These are phyloP conservation scores for Lepus europaeus DNA, from an alignment of 2,113 vertebrate species.

Conservation along the genomic window DNA sequence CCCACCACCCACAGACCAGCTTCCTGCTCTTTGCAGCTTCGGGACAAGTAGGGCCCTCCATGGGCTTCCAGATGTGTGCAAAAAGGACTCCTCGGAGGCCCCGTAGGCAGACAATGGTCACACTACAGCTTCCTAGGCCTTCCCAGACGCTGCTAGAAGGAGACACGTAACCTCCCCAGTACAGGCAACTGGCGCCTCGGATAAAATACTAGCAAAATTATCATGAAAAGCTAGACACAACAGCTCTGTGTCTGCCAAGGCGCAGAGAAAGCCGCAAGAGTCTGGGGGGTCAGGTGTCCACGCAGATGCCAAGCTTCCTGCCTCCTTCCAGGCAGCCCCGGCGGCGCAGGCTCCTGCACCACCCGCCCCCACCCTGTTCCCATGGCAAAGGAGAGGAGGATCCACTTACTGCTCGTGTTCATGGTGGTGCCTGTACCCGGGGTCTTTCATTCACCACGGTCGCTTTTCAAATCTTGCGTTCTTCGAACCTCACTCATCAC, in stretches of 20 bases:
- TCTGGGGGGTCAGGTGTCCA: conserved; percentile 58
- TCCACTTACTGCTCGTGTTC: conserved; percentile 91
- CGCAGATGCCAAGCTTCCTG: conserved; percentile 71
- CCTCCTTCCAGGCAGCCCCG: conserved; percentile 72
- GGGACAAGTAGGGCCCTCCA: not conserved
- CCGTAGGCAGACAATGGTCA: conserved; percentile 79
- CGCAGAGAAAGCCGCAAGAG: conserved; percentile 43
- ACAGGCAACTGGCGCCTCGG: conserved; percentile 35
- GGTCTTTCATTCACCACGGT: conserved; percentile 85
- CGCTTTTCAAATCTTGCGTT: conserved; percentile 79
- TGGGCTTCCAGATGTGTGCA: conserved; percentile 41
- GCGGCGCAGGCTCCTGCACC: conserved; percentile 69
- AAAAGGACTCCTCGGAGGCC: conserved; percentile 60
- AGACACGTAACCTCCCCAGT: conserved; percentile 55
- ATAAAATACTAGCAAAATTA: conserved; percentile 42
- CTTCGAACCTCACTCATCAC: conserved; percentile 63
- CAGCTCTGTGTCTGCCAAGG: not conserved
- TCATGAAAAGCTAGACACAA: not conserved
- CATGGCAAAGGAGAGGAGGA: conserved; percentile 79
- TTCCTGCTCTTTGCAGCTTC: conserved; percentile 47
- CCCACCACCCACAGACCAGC: conserved; percentile 49
- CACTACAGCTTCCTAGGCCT: conserved; percentile 76
- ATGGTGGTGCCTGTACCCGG: conserved; percentile 85
- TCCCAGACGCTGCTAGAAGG: conserved; percentile 64
- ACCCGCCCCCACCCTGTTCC: conserved; percentile 79